Evolutionary conservation across 2,888 invertebrate species (phyloP).

Genomic region (Mycogona germanica): DNA sequence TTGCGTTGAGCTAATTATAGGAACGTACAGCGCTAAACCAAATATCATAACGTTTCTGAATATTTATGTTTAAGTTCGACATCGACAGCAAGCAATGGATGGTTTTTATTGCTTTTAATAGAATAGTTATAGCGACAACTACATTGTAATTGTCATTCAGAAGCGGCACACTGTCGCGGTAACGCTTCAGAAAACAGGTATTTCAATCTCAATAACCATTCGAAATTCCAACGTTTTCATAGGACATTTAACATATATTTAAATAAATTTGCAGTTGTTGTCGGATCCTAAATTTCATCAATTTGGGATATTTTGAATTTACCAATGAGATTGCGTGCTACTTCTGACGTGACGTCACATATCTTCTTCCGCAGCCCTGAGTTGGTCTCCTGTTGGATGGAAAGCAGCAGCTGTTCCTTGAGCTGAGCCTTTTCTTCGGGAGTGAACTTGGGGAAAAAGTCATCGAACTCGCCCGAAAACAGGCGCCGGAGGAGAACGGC

Average conservation of each 20-base stretch:
- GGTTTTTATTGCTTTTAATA: too few relatives aligned
- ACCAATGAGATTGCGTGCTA: constrained; percentile 75
- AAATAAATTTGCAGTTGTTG: neutral
- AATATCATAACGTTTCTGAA: too few relatives aligned
- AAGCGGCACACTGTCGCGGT: too few relatives aligned
- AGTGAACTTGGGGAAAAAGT: constrained; percentile 79
- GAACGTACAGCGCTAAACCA: too few relatives aligned
- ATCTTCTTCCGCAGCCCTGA: constrained; percentile 71
- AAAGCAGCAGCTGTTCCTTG: constrained; percentile 71
- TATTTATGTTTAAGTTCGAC: too few relatives aligned
- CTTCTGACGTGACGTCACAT: constrained; percentile 92
- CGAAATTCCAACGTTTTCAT: neutral
- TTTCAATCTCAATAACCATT: neutral
- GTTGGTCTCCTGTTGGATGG: constrained; percentile 69
- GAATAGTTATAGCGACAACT: too few relatives aligned
- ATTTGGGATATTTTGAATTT: constrained; percentile 4
- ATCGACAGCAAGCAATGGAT: neutral
- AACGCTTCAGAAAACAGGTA: too few relatives aligned
- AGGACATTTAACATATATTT: too few relatives aligned
- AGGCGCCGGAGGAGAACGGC: constrained; percentile 85
- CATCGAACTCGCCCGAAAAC: constrained; percentile 70
- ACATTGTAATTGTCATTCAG: too few relatives aligned
- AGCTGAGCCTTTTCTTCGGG: constrained; percentile 71
- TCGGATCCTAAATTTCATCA: too few relatives aligned
- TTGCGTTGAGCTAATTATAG: too few relatives aligned